Conservation (phyloP, 2,113 vertebrate species). For the Calidris pugnax region DNA sequence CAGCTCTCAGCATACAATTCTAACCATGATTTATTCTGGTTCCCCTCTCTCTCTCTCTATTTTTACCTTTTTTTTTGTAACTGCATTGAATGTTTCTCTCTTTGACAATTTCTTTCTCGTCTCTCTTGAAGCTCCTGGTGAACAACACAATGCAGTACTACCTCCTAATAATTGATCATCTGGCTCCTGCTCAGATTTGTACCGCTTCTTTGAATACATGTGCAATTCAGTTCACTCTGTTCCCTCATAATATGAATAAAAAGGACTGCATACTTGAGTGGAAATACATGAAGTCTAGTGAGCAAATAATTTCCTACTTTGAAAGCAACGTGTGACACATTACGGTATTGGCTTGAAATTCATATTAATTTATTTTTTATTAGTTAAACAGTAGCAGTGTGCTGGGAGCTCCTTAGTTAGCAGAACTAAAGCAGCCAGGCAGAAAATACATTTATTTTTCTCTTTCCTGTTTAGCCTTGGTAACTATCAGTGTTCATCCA, state of each 20-base stretch:
- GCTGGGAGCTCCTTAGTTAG: background rate
- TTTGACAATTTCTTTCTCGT: constrained; percentile 48
- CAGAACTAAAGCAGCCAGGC: background rate
- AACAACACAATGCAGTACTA: constrained; percentile 35
- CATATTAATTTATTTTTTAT: constrained; percentile 34
- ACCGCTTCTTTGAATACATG: constrained; percentile 29
- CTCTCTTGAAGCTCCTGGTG: constrained; percentile 33
- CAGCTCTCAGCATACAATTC: constrained; percentile 1
- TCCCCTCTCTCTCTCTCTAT: background rate
- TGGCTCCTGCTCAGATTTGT: constrained; percentile 52
- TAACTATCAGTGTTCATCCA: background rate
- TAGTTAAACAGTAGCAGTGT: background rate
- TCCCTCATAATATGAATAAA: constrained; percentile 12
- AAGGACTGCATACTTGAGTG: background rate
- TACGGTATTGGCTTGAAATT: constrained; percentile 1
- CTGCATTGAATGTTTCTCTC: constrained; percentile 11
- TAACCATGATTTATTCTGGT: constrained; percentile 17
- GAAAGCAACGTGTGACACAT: constrained; percentile 3
- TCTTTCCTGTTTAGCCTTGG: background rate
- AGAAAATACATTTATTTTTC: background rate
- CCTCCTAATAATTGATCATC: constrained; percentile 59
- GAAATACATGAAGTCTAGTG: background rate
- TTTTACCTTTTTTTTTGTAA: background rate
- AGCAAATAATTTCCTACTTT: constrained; percentile 37
- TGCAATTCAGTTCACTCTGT: background rate